phyloP scores from a whole-genome alignment of 2,797 vertebrate species.

The Darevskia mixta region DNA sequence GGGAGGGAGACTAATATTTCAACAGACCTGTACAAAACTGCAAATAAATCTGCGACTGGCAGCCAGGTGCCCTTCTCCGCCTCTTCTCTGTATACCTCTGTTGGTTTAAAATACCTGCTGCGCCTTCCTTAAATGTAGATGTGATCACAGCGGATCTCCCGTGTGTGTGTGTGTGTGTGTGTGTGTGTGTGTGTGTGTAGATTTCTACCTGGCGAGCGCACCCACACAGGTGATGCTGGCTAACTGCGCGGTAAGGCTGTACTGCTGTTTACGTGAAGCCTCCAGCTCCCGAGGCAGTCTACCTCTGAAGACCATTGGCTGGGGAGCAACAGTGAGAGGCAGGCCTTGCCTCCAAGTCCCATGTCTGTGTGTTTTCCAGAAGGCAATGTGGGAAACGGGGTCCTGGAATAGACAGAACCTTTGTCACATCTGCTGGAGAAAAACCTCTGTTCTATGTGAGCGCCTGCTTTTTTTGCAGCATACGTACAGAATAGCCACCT shows the following conservation, averaged over 20 bases:
- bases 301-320: neutral
- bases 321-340: neutral
- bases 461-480: too few species aligned
- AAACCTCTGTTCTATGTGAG: too few species aligned
- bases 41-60: slow-evolving; percentile 78
- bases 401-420: too few species aligned
- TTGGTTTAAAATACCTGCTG: too few species aligned
- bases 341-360: too few species aligned
- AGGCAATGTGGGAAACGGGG: neutral
- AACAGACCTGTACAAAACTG: slow-evolving; percentile 67
- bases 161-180: neutral
- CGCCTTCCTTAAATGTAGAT: neutral
- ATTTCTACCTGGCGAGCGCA: too few species aligned
- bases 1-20: slow-evolving; percentile 61
- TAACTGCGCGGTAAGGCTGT: neutral
- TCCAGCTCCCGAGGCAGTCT: neutral
- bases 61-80: slow-evolving; percentile 56
- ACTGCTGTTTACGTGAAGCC: neutral
- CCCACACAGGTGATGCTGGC: neutral
- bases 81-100: slow-evolving; percentile 41
- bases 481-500: too few species aligned
- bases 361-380: too few species aligned
- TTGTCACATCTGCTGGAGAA: too few species aligned
- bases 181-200: neutral
- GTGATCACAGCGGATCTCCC: neutral